Evolutionary conservation across 2,113 vertebrate species (phyloP), one percentile per base, ranked within the genome.

Genomic region (Gallinago media): DNA sequence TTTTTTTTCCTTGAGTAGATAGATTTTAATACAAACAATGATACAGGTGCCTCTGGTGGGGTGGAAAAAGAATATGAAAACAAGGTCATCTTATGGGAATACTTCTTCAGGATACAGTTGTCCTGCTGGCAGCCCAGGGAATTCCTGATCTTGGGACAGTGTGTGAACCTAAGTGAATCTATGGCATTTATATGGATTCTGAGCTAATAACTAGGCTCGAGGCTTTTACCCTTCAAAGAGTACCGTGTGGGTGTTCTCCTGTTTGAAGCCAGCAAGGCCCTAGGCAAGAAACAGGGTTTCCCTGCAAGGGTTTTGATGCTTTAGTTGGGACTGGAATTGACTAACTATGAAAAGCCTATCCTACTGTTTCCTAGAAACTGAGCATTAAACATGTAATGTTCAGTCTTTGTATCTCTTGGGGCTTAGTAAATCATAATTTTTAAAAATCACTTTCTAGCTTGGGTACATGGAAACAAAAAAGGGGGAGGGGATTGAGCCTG

Each of bases 151-250:
- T 78, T 84, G 22, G 22, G 31, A n/a, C 14, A 52, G 8, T 19
- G 20, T 59, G 61, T 71, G 74, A 95, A 26, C 50, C 56, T 31
- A 32, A 84, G 61, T 47, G 40, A 58, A 71, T 80, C 23, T 61
- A 6, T 74, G 66, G 16, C 14, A 56, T 78, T 89, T 81, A 5
- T 50, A 6, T 78, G 55, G 38, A 80, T 88, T 90, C 32, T 70
- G 55, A 88, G 55, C 72, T 66, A 83, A 47, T 80, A 84, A 74
- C 75, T 46, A 38, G 55, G 70, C 50, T 54, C 12, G 11, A 29
- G 34, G 79, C 36, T 85, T 85, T 50, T 72, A 27, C 22, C 32
- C 67, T 90, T 84, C 65, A 80, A 74, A 90, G 82, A 86, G 11
- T 27, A 9, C 32, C 29, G 34, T 74, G 50, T 83, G 67, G 42